A percentile compares a stretch with the other conserved stretches of the same genome.
phyloP scores from a whole-genome alignment of 2,113 vertebrate genomes.

The Aldabrachelys gigantea region DNA sequence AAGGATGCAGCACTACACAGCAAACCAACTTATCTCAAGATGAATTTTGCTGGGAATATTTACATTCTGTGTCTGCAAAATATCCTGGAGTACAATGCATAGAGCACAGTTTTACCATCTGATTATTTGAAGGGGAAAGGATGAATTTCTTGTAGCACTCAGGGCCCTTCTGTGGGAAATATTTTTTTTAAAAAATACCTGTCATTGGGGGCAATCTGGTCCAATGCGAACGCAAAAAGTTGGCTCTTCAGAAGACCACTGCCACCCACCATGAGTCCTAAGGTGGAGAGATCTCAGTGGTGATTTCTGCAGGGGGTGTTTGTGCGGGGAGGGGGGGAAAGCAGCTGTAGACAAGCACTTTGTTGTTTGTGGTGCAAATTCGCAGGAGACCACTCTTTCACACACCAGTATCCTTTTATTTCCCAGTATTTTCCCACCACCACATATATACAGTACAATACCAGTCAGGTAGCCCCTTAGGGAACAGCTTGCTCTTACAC shows the following conservation, averaged over 20 bases:
- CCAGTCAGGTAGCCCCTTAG: too few relatives aligned
- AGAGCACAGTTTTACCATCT: neutral
- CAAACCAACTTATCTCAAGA: conserved; percentile 38
- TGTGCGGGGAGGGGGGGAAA: neutral
- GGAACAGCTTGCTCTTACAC: too few relatives aligned
- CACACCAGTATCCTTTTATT: too few relatives aligned
- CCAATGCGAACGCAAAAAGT: neutral
- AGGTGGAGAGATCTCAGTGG: neutral
- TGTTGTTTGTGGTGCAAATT: too few relatives aligned
- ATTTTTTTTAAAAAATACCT: conserved; percentile 20
- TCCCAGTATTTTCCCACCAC: too few relatives aligned
- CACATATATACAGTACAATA: too few relatives aligned
- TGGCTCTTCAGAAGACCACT: neutral
- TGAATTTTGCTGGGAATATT: conserved; percentile 12
- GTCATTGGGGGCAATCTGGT: neutral
- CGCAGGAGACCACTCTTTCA: too few relatives aligned
- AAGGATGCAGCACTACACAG: neutral
- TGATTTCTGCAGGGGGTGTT: neutral
- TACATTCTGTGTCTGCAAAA: neutral
- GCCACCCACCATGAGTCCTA: neutral
- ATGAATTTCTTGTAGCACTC: neutral
- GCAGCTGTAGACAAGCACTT: too few relatives aligned
- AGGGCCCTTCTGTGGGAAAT: neutral
- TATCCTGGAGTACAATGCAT: neutral
- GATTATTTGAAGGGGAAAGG: neutral